phyloP scores from a whole-genome alignment of 1,140 invertebrate species.

The Microplitis demolitor region DNA sequence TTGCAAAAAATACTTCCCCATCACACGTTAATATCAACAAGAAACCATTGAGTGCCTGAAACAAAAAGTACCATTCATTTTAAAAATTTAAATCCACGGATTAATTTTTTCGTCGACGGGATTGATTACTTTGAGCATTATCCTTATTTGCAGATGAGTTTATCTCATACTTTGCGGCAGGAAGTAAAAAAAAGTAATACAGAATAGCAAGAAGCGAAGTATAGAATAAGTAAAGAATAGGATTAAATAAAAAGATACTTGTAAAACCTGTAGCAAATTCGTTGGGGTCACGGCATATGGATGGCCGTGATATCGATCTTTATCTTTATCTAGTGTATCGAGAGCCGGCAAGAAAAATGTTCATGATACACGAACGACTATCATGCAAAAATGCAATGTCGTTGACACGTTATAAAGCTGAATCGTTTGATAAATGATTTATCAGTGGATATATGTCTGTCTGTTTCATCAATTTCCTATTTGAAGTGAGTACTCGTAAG shows the following conservation, averaged over 20 bases:
- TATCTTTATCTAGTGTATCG: constrained; percentile 7
- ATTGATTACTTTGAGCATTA: no score
- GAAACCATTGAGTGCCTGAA: constrained; percentile 98
- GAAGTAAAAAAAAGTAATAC: no score
- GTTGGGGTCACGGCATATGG: not conserved
- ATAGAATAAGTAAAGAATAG: constrained; percentile 6
- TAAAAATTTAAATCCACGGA: not conserved
- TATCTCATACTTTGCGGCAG: no score
- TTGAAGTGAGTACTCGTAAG: not conserved
- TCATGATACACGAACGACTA: not conserved
- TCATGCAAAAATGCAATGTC: not conserved
- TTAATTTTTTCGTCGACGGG: no score
- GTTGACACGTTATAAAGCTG: constrained; percentile 11
- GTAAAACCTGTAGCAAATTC: not conserved
- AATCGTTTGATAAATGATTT: not conserved
- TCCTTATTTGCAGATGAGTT: no score
- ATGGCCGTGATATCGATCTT: not conserved
- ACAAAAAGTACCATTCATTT: constrained; percentile 46
- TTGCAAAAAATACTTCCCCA: constrained; percentile 98
- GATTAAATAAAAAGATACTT: not conserved
- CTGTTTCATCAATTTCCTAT: no score
- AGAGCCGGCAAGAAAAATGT: constrained; percentile 1
- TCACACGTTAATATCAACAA: constrained; percentile 97
- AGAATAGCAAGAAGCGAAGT: not conserved
- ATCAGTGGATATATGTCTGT: not conserved